Base-by-base conservation (phyloP, 2,888 invertebrate species). In the Sylvicola fuscatus region DNA sequence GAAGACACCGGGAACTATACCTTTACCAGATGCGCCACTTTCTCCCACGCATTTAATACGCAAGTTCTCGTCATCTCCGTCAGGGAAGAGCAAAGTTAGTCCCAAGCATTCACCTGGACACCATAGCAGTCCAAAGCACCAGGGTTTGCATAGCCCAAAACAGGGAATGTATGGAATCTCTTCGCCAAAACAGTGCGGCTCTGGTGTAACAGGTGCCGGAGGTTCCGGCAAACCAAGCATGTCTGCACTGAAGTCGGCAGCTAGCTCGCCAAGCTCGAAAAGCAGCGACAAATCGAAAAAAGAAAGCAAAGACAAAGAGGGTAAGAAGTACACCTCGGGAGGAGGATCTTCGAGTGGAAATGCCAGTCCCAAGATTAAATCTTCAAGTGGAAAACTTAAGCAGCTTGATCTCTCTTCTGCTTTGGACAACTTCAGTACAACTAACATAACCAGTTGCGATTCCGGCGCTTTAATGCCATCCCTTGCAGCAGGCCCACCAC, bases 171-270 rank as follows among this genome's bases (percentile, higher is more conserved):
- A 80, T 50, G 75, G 75, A 34, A 72, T 76, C 13, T 72, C 75
- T 11, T 82, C 82, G 12, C 83, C 84, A 14, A 84, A 83, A 52
- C 82, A 82, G 45, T 62, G 62, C 15, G 68, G 72, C 1, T 66
- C 74, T 11, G 21, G 21, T 21, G 21, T 21, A 21, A 8, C 5
- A 8, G 21, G 5, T 6, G 21, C 21, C 4, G 21, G 21, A 6
- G 65, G 69, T 38, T 75, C 81, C 2, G 86, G 86, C 1, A 87
- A 87, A 50, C 86, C 86, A 1, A 84, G 84, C 48, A 83, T 87
- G 81, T 82, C 83, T 0, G 72, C 84, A 1, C 56, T 86, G 14
- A 86, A 86, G 51, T 84, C 78, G 27, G 82, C 83, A 2, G 66
- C 74, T 2, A 71, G 72, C 48, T 75, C 77, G 2, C 75, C 76